Evolutionary conservation across 1,140 invertebrate genomes (phyloP).

Genomic region (Amyelois transitella): DNA sequence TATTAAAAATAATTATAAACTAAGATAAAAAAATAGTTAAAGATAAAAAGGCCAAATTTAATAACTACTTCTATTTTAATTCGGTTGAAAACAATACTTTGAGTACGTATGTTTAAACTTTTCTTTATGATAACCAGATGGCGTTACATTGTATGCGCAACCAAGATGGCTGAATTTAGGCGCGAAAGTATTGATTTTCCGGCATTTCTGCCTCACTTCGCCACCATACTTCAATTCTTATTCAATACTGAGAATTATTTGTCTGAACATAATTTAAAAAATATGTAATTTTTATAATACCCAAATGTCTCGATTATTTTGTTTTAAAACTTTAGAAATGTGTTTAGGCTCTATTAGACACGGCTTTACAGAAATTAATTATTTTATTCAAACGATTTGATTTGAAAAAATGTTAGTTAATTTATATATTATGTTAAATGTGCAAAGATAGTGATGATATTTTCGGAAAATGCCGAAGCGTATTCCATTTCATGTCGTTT

Average conservation of each 20-base stretch:
- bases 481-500: conserved; percentile 71
- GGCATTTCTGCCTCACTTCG: conserved; percentile 14
- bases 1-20: too few species aligned
- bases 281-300: background rate
- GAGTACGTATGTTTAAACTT: background rate
- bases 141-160: conserved; percentile 14
- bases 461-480: conserved; percentile 62
- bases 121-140: conserved; percentile 16
- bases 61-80: too few species aligned
- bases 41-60: too few species aligned
- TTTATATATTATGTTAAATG: conserved; percentile 22
- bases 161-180: conserved; percentile 11
- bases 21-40: too few species aligned
- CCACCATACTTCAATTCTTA: conserved; percentile 1
- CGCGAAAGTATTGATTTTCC: conserved; percentile 31
- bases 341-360: background rate
- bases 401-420: conserved; percentile 36
- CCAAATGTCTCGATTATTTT: background rate
- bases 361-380: background rate
- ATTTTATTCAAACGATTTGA: conserved; percentile 6
- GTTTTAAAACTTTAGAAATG: background rate
- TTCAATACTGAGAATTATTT: background rate
- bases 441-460: conserved; percentile 39
- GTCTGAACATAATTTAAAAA: background rate
- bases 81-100: too few species aligned